phyloP scores from a whole-genome alignment of 2,888 invertebrate species.

The Drosophila barbarae region DNA sequence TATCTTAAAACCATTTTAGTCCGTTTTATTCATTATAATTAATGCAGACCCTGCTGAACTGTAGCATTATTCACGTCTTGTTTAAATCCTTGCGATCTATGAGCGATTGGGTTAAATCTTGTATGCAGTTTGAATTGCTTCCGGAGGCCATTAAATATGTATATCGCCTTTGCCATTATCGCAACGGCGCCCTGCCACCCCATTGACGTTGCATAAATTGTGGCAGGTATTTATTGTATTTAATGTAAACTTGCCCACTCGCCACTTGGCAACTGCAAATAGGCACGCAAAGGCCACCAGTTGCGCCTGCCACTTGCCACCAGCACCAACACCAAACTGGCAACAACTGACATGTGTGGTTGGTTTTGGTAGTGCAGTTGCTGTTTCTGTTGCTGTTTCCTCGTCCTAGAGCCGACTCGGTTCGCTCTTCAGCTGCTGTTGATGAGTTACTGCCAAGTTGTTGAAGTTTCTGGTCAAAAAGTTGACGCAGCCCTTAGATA shows the following conservation, averaged over 20 bases:
- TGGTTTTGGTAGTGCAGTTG: constrained; percentile 24
- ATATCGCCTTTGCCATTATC: constrained; percentile 31
- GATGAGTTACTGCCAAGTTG: constrained; percentile 51
- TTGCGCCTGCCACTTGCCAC: constrained; percentile 47
- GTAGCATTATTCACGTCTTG: not conserved
- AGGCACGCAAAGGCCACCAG: constrained; percentile 68
- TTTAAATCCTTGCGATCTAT: constrained; percentile 10
- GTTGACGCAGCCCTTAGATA: constrained; percentile 53
- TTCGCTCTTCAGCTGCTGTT: constrained; percentile 39
- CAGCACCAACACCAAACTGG: constrained; percentile 8
- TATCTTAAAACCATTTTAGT: not conserved
- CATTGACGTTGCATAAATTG: constrained; percentile 63
- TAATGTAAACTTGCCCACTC: constrained; percentile 70
- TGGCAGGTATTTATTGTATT: constrained; percentile 66
- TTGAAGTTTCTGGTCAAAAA: constrained; percentile 59
- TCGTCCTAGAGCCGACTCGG: constrained; percentile 3
- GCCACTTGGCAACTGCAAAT: constrained; percentile 63
- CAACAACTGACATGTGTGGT: constrained; percentile 43
- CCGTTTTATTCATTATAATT: not conserved
- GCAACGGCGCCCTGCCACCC: constrained; percentile 22
- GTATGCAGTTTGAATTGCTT: constrained; percentile 39
- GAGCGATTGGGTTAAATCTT: constrained; percentile 34
- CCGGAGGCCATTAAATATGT: constrained; percentile 40
- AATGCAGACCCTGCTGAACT: not conserved
- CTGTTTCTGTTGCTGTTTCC: constrained; percentile 9